These are phyloP conservation scores for Atopsyche davidsoni DNA, from an alignment of 1,140 invertebrate genomes.

Conservation along the genomic window DNA sequence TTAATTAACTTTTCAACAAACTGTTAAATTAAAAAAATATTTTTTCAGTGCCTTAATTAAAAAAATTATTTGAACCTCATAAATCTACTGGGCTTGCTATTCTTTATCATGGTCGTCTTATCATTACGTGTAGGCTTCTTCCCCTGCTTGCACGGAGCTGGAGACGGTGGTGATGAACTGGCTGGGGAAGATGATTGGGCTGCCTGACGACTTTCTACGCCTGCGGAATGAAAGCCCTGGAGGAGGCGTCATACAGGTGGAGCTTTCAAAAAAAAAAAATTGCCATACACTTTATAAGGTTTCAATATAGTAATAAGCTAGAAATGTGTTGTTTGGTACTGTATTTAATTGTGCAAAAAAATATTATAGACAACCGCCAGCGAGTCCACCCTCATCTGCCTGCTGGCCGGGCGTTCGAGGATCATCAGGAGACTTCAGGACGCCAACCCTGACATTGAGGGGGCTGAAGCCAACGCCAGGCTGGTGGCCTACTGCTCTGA, in stretches of 20 bases:
- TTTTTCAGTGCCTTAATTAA: no score
- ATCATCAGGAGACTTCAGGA: conserved; percentile 64
- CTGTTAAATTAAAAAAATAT: no score
- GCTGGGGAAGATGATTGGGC: conserved; percentile 89
- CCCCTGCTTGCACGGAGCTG: conserved; percentile 93
- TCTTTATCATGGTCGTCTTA: no score
- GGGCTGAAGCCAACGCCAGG: conserved; percentile 84
- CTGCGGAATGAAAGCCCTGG: conserved; percentile 64
- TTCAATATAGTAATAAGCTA: no score
- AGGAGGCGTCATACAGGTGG: conserved; percentile 90
- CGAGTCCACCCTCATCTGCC: conserved; percentile 84
- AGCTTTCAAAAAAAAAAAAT: no score
- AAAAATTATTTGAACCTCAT: no score
- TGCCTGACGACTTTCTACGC: conserved; percentile 86
- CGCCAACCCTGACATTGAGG: conserved; percentile 65
- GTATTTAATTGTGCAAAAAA: no score
- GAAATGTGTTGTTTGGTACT: no score
- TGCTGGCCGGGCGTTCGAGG: conserved; percentile 84
- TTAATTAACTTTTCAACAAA: no score
- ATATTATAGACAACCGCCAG: conserved; percentile 71
- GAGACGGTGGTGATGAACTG: conserved; percentile 98
- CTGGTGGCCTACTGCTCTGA: conserved; percentile 95
- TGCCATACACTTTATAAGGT: no score
- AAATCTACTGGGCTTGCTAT: no score
- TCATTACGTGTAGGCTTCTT: conserved; percentile 81